Evolutionary conservation across 2,888 invertebrate species (phyloP).

Genomic region (Temnothorax ravouxi): DNA sequence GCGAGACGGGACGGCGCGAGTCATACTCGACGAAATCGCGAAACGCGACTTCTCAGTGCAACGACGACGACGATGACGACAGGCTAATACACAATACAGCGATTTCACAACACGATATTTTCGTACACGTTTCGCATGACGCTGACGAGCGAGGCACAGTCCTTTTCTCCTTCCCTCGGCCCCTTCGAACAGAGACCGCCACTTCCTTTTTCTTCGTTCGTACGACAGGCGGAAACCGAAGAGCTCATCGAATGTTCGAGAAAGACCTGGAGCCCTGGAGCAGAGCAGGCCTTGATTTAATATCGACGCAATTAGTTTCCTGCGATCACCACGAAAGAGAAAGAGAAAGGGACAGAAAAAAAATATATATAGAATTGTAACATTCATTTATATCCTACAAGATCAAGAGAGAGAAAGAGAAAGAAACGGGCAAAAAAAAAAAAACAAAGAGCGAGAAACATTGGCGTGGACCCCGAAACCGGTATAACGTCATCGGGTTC

Average conservation of each 20-base stretch:
- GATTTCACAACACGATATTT: constrained; percentile 47
- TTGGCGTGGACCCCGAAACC: neutral
- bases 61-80: constrained; percentile 21
- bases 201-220: constrained; percentile 22
- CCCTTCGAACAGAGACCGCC: neutral
- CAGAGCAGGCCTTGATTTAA: neutral
- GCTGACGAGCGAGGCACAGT: neutral
- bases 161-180: neutral
- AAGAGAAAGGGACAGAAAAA: neutral
- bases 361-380: neutral
- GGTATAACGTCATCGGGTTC: neutral
- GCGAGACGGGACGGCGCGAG: neutral
- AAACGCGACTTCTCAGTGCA: neutral
- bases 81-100: constrained; percentile 23
- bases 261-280: neutral
- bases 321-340: neutral
- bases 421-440: neutral
- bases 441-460: neutral
- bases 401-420: neutral
- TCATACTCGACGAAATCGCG: neutral
- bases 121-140: constrained; percentile 28
- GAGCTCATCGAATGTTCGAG: neutral
- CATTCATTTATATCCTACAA: neutral
- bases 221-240: neutral
- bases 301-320: neutral